Evolutionary conservation across 2,113 vertebrate genomes (phyloP), one percentile per base, ranked within the genome.

Genomic region (Smithornis capensis): DNA sequence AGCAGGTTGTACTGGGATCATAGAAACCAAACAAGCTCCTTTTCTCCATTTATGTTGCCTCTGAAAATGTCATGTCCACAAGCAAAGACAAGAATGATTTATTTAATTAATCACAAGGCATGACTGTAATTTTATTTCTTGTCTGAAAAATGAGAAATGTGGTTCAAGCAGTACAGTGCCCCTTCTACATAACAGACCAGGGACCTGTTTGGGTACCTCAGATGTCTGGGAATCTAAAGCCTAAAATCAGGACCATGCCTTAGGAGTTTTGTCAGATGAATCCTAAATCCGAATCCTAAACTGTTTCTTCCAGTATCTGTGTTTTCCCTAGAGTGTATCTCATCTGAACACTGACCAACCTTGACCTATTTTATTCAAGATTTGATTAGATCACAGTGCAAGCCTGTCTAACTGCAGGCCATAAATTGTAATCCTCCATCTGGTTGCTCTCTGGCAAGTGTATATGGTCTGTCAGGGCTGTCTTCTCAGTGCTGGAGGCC

Each of bases 331-430:
- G 86, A 73, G 84, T 47, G 60, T 70, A 21, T 77, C 87, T 94
- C 77, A 90, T 92, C 79, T 40, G 76, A 89, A 42, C 68, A 17
- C 69, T 78, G 89, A 87, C 90, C 82, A 88, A 92, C 75, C 76
- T 71, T 94, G 92, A 89, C 95, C 95, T 92, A 19, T 91, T 95
- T 88, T 88, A 67, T 85, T 90, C 52, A 45, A 68, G 71, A 91
- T 91, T 82, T 96, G 90, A 95, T 95, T 94, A 97, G 92, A 88
- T 96, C 95, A 94, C 87, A 65, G 87, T 85, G 55, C 91, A 82
- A 90, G 90, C 57, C 69, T 87, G 91, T 80, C 87, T 82, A 92
- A 90, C 90, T 81, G 82, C 76, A 91, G 89, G 81, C 87, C 79
- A 85, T 95, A 96, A 97, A 96, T 95, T 63, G 75, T 74, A 71